phyloP scores from a whole-genome alignment of 2,797 vertebrate species.

The Channa striata region DNA sequence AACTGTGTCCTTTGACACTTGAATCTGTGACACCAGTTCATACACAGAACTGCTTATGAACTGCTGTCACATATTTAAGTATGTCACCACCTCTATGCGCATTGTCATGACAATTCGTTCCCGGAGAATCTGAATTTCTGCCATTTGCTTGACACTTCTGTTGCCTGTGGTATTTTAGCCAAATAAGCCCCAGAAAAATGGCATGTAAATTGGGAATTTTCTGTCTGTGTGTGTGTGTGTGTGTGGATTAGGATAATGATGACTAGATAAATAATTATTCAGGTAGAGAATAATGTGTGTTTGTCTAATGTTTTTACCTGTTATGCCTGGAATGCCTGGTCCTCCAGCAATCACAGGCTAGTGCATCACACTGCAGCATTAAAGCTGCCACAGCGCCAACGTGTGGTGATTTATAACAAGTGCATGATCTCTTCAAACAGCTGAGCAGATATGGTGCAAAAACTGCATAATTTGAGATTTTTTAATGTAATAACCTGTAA shows the following conservation, averaged over 20 bases:
- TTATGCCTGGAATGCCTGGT: background rate
- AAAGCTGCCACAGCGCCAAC: constrained; percentile 63
- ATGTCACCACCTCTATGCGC: constrained; percentile 53
- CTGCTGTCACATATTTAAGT: constrained; percentile 31
- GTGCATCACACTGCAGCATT: constrained; percentile 1
- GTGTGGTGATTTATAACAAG: constrained; percentile 51
- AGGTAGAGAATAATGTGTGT: constrained; percentile 31
- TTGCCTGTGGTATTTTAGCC: constrained; percentile 48
- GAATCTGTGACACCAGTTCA: too few relatives aligned
- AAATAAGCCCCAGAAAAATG: constrained; percentile 41
- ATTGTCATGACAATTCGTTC: constrained; percentile 65
- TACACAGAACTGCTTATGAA: too few relatives aligned
- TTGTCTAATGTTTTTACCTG: background rate
- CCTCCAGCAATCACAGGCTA: background rate
- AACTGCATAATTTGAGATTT: background rate
- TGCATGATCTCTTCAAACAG: background rate
- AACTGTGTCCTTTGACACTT: constrained; percentile 40
- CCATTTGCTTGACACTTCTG: constrained; percentile 54
- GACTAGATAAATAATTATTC: background rate
- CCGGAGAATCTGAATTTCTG: constrained; percentile 45
- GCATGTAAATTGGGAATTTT: constrained; percentile 28
- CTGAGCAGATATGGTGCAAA: background rate
- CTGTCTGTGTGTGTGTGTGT: constrained; percentile 1
- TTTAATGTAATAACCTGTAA: background rate
- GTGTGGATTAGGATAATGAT: constrained; percentile 13